Base-by-base conservation (phyloP, 1,140 invertebrate genomes). In the Ylistrum balloti region DNA sequence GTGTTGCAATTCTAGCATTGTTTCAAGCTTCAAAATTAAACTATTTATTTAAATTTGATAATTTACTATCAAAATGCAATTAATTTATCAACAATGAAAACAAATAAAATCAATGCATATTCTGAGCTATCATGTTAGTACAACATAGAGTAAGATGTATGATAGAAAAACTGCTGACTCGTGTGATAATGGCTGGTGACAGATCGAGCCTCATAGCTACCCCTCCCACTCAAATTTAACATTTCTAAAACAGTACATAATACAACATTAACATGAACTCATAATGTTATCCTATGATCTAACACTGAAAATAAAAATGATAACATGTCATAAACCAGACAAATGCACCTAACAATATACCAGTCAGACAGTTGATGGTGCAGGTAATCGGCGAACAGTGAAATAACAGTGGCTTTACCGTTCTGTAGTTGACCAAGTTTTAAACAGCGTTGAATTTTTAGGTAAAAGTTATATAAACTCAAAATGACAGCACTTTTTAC, bases 91-190 rank as follows among this genome's bases (percentile, higher is more conserved):
- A 13, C 0, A 28, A 74, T 74, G 28, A 1, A 74, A 74, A 74
- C 22, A 74, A n/a, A 74, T 5, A 74, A 48, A 20, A 17, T 74
- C 22, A n/a, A 74, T 5, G 28, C 56, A 74, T 28, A 17, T 56
- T 7, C 2, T 56, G 9, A 11, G 45, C 17, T 74, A 74, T 28
- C 1, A 5, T 28, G 56, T 74, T 1, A 7, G 56, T 28, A 74
- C 0, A 74, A 28, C 56, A 28, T 7, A 5, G n/a, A 17, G 9
- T 74, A 74, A 28, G 56, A 74, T 74, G 56, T 74, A 28, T 28
- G n/a, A 74, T 74, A 74, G 11, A n/a, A 74, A 74, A 74, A 74
- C n/a, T 74, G 56, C 56, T 74, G 56, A 74, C 56, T n/a, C n/a
- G 22, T 74, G 56, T 74, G 22, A 74, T 74, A 74, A 74, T 74